Evolutionary conservation across 2,888 invertebrate genomes (phyloP).

Genomic region (Schizotus pectinicornis): DNA sequence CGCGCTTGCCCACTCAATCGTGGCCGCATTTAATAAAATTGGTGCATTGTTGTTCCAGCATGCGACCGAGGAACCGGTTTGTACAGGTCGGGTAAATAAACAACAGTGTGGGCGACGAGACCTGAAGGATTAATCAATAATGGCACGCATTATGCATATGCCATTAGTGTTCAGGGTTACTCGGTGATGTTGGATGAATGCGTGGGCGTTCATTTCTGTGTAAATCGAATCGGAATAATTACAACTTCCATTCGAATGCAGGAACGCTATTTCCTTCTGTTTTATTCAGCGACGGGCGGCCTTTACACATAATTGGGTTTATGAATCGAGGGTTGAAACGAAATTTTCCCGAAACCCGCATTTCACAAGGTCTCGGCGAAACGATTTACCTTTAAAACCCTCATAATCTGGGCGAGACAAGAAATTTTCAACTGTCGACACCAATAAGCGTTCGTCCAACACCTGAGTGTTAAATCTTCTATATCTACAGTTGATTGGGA

Average conservation of each 20-base stretch:
- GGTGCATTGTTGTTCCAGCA: slow-evolving; percentile 22
- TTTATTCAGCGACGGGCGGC: no score
- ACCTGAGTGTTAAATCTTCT: no score
- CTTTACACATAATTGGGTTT: no score
- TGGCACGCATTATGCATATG: slow-evolving; percentile 34
- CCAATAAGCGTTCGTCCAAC: no score
- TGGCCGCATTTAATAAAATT: slow-evolving; percentile 1
- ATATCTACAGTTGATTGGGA: no score
- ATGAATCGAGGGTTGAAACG: no score
- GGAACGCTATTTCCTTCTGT: no score
- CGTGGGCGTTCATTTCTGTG: slow-evolving; percentile 10
- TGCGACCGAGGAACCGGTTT: slow-evolving; percentile 21
- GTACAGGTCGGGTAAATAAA: slow-evolving; percentile 27
- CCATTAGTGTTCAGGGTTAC: slow-evolving; percentile 28
- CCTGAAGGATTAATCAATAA: slow-evolving; percentile 37
- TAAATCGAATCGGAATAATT: slow-evolving; percentile 5
- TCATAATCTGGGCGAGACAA: no score
- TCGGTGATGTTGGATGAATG: slow-evolving; percentile 15
- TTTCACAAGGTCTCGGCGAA: no score
- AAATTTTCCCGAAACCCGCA: no score
- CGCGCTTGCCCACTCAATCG: slow-evolving; percentile 8
- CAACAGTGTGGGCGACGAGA: slow-evolving; percentile 34
- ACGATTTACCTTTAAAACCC: no score
- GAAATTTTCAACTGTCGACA: no score
- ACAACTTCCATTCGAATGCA: not conserved